A percentile compares a stretch with the other conserved stretches of the same genome.
phyloP scores from a whole-genome alignment of 2,888 invertebrate genomes.

The Papilio gigon region DNA sequence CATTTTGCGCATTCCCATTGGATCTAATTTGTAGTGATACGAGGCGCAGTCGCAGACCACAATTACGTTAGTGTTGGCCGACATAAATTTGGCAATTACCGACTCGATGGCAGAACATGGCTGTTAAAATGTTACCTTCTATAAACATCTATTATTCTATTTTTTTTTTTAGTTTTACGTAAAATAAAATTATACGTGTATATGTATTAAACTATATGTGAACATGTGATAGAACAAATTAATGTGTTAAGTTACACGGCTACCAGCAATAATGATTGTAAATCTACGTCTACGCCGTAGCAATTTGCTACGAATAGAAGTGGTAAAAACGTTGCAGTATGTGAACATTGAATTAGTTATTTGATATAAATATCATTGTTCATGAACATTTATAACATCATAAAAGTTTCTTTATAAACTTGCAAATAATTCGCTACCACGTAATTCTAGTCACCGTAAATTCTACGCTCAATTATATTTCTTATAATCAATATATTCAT shows the following conservation, averaged over 20 bases:
- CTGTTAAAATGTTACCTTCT: conserved; percentile 61
- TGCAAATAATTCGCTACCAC: too few species aligned
- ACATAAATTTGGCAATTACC: conserved; percentile 81
- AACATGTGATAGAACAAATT: too few species aligned
- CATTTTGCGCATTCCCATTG: conserved; percentile 65
- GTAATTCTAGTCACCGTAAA: too few species aligned
- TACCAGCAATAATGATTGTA: not conserved
- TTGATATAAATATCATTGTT: too few species aligned
- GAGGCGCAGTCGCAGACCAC: conserved; percentile 70
- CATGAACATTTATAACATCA: too few species aligned
- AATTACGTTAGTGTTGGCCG: conserved; percentile 77
- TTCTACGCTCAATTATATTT: too few species aligned
- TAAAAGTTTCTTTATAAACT: too few species aligned
- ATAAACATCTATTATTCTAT: conserved; percentile 4
- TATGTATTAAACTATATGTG: too few species aligned
- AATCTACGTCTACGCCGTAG: not conserved
- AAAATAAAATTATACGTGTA: not conserved
- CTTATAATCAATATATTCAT: not conserved
- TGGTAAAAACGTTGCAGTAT: not conserved
- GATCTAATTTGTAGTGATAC: conserved; percentile 81
- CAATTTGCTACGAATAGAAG: conserved; percentile 1
- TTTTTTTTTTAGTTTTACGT: not conserved
- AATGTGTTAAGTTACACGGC: too few species aligned
- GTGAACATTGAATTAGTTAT: too few species aligned
- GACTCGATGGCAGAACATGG: conserved; percentile 66